phyloP scores from a whole-genome alignment of 2,888 invertebrate species.

The Allolobophora icterica region DNA sequence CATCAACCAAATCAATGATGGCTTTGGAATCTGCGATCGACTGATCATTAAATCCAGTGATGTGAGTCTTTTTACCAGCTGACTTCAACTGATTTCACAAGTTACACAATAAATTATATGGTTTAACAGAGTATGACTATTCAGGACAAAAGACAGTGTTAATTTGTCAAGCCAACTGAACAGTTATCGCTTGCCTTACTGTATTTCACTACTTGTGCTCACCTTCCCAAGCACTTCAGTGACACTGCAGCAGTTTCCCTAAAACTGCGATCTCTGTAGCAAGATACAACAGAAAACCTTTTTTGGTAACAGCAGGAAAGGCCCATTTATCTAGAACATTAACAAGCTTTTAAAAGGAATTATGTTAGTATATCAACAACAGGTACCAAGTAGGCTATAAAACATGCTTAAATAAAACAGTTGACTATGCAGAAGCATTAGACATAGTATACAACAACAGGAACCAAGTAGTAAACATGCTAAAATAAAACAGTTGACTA shows the following conservation, averaged over 20 bases:
- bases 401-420: too few species aligned
- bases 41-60: constrained; percentile 76
- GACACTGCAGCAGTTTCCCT: background rate
- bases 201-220: background rate
- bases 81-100: constrained; percentile 50
- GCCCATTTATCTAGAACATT: too few species aligned
- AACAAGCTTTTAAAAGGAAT: too few species aligned
- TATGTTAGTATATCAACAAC: too few species aligned
- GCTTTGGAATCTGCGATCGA: constrained; percentile 88
- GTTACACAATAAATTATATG: background rate
- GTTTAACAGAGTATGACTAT: background rate
- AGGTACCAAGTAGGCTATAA: too few species aligned
- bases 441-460: background rate
- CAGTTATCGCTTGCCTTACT: background rate
- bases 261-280: too few species aligned
- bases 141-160: background rate
- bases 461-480: too few species aligned
- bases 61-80: constrained; percentile 64
- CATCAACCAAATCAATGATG: constrained; percentile 92
- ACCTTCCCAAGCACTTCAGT: background rate
- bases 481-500: too few species aligned
- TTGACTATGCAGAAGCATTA: background rate
- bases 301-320: background rate
- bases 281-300: too few species aligned
- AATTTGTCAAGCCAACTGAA: background rate